These are phyloP conservation scores for Cydia strobilella DNA, from an alignment of 1,140 invertebrate genomes.

Conservation along the genomic window DNA sequence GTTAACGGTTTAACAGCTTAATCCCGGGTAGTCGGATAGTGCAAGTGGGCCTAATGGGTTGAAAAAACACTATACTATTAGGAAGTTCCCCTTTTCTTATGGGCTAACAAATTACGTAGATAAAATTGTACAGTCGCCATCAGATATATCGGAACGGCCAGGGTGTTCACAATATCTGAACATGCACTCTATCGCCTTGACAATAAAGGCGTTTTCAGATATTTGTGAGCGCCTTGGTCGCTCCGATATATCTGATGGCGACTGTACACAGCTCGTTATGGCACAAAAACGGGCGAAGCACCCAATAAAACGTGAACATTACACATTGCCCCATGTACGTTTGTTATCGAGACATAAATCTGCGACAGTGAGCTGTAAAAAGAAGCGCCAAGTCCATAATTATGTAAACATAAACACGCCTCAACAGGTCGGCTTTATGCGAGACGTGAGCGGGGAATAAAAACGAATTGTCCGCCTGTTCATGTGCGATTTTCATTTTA, in stretches of 20 bases:
- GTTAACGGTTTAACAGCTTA: too few relatives aligned
- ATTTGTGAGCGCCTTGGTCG: too few relatives aligned
- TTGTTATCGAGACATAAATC: conserved; percentile 20
- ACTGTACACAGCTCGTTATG: neutral
- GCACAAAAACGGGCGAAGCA: neutral
- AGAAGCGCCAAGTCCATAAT: conserved; percentile 27
- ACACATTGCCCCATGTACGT: neutral
- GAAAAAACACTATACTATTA: neutral
- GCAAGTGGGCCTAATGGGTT: too few relatives aligned
- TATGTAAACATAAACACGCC: conserved; percentile 31
- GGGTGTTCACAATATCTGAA: too few relatives aligned
- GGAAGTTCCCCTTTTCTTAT: neutral
- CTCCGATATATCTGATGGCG: too few relatives aligned
- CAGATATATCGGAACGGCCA: too few relatives aligned
- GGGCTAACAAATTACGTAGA: neutral
- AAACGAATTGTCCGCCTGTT: neutral
- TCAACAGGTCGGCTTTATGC: conserved; percentile 27
- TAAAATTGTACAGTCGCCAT: too few relatives aligned
- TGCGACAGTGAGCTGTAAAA: conserved; percentile 9
- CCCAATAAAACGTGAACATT: neutral
- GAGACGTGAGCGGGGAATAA: conserved; percentile 22
- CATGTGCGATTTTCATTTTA: neutral
- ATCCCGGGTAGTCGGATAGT: too few relatives aligned
- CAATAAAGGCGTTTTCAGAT: too few relatives aligned
- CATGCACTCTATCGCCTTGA: too few relatives aligned